phyloP scores from a whole-genome alignment of 2,113 vertebrate species.

The Penelope pileata region DNA sequence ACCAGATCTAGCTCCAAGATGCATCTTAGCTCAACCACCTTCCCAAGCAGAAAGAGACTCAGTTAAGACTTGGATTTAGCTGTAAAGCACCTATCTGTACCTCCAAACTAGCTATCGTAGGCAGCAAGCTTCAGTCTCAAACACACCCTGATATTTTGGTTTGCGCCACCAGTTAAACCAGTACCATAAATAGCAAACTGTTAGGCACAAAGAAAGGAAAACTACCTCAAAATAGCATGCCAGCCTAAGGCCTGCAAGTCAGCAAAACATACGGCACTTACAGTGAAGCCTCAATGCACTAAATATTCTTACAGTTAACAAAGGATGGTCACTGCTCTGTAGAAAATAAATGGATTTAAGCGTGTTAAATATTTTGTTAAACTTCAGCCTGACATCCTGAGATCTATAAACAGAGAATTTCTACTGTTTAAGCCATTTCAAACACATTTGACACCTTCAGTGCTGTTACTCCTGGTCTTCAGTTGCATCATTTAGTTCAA shows the following conservation, averaged over 20 bases:
- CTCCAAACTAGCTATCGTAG: neutral
- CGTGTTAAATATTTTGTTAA: neutral
- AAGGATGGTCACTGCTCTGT: neutral
- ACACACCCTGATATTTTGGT: neutral
- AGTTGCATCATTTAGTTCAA: neutral
- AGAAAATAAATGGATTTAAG: neutral
- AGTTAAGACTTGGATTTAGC: neutral
- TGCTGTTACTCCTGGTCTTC: neutral
- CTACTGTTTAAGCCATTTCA: constrained; percentile 6
- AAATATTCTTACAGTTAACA: neutral
- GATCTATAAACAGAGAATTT: neutral
- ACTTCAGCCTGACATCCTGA: neutral
- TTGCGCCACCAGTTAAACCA: neutral
- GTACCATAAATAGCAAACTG: neutral
- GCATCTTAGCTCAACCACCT: neutral
- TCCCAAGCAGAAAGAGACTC: neutral
- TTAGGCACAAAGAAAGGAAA: neutral
- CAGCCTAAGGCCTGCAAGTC: neutral
- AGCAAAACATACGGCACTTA: neutral
- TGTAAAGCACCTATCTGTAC: neutral
- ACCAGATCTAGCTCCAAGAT: neutral
- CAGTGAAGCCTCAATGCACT: neutral
- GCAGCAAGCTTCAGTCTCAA: neutral
- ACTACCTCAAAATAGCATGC: neutral
- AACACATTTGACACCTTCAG: neutral